Evolutionary conservation across 92 coral and sea anemone genomes (phyloP), one percentile per base, ranked within the genome.

Genomic region (Porites cylindrica): DNA sequence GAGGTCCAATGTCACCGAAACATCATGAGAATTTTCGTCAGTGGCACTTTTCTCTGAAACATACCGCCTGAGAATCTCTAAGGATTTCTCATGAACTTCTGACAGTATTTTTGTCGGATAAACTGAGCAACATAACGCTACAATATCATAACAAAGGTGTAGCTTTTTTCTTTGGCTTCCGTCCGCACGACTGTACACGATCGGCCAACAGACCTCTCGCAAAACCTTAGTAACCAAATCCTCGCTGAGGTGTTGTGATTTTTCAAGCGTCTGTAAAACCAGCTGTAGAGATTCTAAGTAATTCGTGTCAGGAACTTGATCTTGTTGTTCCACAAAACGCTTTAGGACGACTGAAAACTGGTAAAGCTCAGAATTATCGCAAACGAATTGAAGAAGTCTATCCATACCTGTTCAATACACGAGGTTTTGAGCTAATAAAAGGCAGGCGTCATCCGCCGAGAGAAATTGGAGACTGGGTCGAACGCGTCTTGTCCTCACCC

Each of bases 1-100:
- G n/a, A 97, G 90, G 82, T 97, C 98, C 81, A 97, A 85, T 51
- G 96, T 85, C 13, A 86, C 88, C 52, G 92, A 94, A 70, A 96
- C 93, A 24, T 65, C 76, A 52, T 83, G 82, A 10, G 73, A 81
- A 74, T 86, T 80, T 16, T 56, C 82, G 1, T 56, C 47, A 6
- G 26, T 69, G 0, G 70, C 29, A 38, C 56, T 58, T 59, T 51
- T 63, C 56, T 93, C 94, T 24, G 72, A 77, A 1, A 84, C 29
- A 77, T 56, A 91, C 32, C 70, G 63, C 23, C 77, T 74, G 19
- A 95, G 77, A 24, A 85, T 68, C 67, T 78, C 81, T 10, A 93
- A 60, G 76, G 90, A 95, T 23, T 66, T 73, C 56, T 84, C 87
- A 26, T 76, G 62, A 5, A 93, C 77, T 70, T 72, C 80, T n/a